Evolutionary conservation across 2,113 vertebrate genomes (phyloP), one percentile per base, ranked within the genome.

Genomic region (Platysteira castanea): DNA sequence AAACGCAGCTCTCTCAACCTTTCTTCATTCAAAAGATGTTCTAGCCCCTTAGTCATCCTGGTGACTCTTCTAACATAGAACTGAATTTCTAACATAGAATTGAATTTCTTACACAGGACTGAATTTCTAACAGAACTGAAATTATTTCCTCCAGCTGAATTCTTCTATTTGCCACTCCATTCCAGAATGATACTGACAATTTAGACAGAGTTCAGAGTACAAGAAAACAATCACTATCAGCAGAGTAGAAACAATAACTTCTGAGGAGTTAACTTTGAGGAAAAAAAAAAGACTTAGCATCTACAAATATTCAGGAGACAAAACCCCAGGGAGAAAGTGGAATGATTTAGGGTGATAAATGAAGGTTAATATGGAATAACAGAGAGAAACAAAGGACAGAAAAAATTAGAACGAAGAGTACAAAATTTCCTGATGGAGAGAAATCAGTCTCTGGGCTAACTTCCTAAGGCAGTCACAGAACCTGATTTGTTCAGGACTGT

Each of bases 11-110:
- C 11, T 81, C 26, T 44, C 57, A 87, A 41, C 2, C 23, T 46
- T 80, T 76, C 13, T 63, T 84, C 10, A 30, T n/a, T 11, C 0
- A 0, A 73, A 11, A n/a, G 18, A n/a, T 20, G 4, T 5, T 67
- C 6, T 10, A 67, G 9, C 9, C 22, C 26, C 15, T 56, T 6
- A 52, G 27, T 78, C 16, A 47, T 52, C 16, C 33, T 59, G 5
- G 18, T 28, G 17, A 3, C 27, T 85, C 27, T 71, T 90, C 1
- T 52, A 47, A 61, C 6, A 61, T 3, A 63, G 23, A 76, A 59
- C 14, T 42, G 19, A 44, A 54, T 63, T 49, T 44, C 19, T 70
- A 41, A 35, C 5, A 47, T 4, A 78, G 22, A 78, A 44, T 44
- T 37, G 11, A 53, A 50, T 63, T 41, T 53, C 19, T 70, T n/a